Percentiles rank a stretch among this genome's conserved stretches.
phyloP scores from a whole-genome alignment of 1,140 invertebrate genomes.

The Magallana gigas region DNA sequence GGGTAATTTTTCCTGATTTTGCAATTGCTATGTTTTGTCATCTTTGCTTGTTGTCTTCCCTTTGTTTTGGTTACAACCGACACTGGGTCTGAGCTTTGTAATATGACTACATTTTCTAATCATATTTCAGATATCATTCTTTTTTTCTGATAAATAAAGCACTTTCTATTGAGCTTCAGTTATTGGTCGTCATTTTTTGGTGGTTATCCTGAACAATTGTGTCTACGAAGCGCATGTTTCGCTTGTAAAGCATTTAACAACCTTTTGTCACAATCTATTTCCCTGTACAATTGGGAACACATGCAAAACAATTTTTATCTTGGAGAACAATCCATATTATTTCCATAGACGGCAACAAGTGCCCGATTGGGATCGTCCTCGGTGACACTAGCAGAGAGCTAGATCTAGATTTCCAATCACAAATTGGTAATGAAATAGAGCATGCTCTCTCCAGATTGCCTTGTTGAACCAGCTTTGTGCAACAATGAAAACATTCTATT shows the following conservation, averaged over 20 bases:
- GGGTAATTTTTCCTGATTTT: too few relatives aligned
- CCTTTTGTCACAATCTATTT: slow-evolving; percentile 27
- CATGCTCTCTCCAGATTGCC: slow-evolving; percentile 5
- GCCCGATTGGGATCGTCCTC: slow-evolving; percentile 5
- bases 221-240: not conserved
- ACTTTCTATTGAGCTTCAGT: slow-evolving; percentile 15
- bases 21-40: too few relatives aligned
- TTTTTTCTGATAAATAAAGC: slow-evolving; percentile 5
- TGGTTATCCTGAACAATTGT: not conserved
- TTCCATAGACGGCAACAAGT: slow-evolving; percentile 24
- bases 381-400: not conserved
- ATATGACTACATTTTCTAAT: too few relatives aligned
- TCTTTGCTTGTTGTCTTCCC: too few relatives aligned
- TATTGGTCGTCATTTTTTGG: not conserved
- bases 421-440: slow-evolving; percentile 10
- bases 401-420: slow-evolving; percentile 20
- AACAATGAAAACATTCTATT: slow-evolving; percentile 26
- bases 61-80: too few relatives aligned
- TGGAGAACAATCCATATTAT: slow-evolving; percentile 15
- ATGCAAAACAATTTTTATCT: slow-evolving; percentile 3
- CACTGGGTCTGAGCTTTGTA: too few relatives aligned
- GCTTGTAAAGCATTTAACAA: slow-evolving; percentile 6
- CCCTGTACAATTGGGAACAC: not conserved
- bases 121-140: not conserved
- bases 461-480: slow-evolving; percentile 23